Conservation (phyloP, 1,140 invertebrate species). For the Holotrichia oblita region DNA sequence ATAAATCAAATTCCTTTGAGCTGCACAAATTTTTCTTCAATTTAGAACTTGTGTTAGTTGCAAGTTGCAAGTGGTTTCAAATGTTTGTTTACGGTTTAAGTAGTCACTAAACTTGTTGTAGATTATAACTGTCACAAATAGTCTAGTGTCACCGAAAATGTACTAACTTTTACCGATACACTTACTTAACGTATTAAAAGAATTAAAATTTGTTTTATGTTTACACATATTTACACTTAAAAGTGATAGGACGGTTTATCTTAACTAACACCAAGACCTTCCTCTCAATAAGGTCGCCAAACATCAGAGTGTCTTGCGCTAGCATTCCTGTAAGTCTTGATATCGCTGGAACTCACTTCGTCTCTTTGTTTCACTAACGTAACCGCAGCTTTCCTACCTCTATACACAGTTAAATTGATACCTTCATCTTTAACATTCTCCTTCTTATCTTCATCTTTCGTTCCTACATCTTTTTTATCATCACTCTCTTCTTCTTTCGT, state of each 20-base stretch:
- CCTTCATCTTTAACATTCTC: conserved; percentile 50
- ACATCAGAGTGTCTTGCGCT: conserved; percentile 65
- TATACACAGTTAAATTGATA: conserved; percentile 55
- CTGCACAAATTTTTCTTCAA: no score
- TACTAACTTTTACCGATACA: no score
- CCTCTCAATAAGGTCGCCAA: conserved; percentile 68
- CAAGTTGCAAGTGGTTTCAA: no score
- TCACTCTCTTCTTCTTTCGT: conserved; percentile 42
- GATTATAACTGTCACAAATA: no score
- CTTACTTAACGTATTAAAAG: background rate
- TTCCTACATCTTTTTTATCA: conserved; percentile 14
- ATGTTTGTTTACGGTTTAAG: no score
- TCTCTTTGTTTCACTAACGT: conserved; percentile 58
- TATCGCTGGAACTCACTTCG: conserved; percentile 60
- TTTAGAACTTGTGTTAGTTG: no score
- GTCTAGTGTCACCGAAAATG: no score
- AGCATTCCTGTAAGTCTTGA: conserved; percentile 52
- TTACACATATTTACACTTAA: conserved; percentile 22
- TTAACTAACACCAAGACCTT: background rate
- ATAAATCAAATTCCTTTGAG: no score
- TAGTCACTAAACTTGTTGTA: no score
- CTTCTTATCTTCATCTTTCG: conserved; percentile 40
- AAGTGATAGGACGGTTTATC: background rate
- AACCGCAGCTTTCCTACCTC: conserved; percentile 55
- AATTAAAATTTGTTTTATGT: background rate